phyloP scores from a whole-genome alignment of 2,888 invertebrate species.

The Dryomyza anilis region DNA sequence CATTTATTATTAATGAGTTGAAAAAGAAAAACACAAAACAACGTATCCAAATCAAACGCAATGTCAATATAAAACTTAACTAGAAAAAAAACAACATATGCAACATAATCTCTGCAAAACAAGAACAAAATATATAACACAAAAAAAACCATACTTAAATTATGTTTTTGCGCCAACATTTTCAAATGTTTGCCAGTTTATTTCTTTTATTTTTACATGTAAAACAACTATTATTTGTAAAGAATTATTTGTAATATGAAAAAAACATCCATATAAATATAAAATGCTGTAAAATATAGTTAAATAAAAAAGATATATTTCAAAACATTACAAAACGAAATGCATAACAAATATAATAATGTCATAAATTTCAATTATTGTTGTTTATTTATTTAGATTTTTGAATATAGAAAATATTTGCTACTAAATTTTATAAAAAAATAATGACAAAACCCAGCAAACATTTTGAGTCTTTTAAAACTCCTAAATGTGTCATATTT shows the following conservation, averaged over 20 bases:
- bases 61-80: slow-evolving; percentile 12
- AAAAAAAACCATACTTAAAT: background rate
- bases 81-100: slow-evolving; percentile 2
- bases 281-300: slow-evolving; percentile 1
- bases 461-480: no score
- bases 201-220: no score
- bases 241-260: background rate
- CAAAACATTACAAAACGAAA: background rate
- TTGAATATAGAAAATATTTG: no score
- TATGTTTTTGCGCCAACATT: background rate
- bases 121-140: background rate
- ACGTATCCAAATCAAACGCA: slow-evolving; percentile 28
- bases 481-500: no score
- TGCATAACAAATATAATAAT: slow-evolving; percentile 1
- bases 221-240: slow-evolving; percentile 15
- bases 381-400: no score
- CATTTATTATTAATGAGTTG: no score
- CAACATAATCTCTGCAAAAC: no score
- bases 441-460: no score
- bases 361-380: background rate
- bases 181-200: background rate
- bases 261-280: no score
- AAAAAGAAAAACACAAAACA: no score
- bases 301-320: slow-evolving; percentile 4
- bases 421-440: no score